A percentile compares a stretch with the other conserved stretches of the same genome.
phyloP scores from a whole-genome alignment of 2,888 invertebrate species.

The Perizoma affinitatum region DNA sequence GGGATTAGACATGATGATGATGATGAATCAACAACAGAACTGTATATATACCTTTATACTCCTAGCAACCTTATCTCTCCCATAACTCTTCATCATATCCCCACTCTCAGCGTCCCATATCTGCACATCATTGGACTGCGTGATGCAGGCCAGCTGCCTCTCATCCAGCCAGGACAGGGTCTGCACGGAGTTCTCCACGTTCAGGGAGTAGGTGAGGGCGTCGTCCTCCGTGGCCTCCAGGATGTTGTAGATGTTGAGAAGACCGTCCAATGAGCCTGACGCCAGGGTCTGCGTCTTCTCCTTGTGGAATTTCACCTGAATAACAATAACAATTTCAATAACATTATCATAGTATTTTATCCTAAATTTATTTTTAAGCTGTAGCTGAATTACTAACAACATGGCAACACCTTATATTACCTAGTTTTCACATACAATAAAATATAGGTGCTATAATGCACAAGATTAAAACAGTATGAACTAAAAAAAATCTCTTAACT shows the following conservation, averaged over 20 bases:
- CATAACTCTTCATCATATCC: conserved; percentile 83
- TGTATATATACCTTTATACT: conserved; percentile 76
- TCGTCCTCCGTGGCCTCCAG: conserved; percentile 89
- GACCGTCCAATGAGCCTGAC: conserved; percentile 92
- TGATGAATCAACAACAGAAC: no score
- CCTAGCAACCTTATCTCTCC: conserved; percentile 84
- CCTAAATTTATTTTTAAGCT: no score
- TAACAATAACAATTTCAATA: no score
- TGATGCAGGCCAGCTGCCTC: conserved; percentile 85
- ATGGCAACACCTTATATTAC: no score
- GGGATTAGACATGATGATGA: no score
- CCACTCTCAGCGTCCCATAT: conserved; percentile 87
- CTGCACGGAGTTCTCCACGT: conserved; percentile 91
- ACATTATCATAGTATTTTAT: no score
- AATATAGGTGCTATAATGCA: no score
- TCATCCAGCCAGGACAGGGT: conserved; percentile 83
- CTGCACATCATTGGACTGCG: conserved; percentile 87
- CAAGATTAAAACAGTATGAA: no score
- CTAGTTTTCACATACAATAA: no score
- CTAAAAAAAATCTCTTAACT: no score
- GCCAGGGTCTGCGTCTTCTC: conserved; percentile 86
- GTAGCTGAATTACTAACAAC: no score
- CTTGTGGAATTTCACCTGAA: conserved; percentile 88
- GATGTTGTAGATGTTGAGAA: conserved; percentile 93
- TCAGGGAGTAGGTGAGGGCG: conserved; percentile 90